Percentiles rank a stretch among this genome's conserved stretches.
Conservation (phyloP, 2,888 invertebrate species). For the Argyresthia goedartella region DNA sequence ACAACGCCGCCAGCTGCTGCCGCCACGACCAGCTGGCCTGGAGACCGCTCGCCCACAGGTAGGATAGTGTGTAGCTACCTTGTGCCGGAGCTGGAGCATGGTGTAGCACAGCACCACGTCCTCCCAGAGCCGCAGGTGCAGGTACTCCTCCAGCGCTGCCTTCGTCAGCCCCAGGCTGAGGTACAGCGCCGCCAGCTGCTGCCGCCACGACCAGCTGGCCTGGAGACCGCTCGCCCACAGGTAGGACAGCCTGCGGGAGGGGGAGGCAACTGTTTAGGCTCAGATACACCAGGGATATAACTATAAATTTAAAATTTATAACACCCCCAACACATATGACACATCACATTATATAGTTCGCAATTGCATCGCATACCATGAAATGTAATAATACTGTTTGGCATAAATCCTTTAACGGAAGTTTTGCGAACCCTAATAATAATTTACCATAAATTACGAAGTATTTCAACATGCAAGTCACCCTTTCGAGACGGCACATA, state of each 20-base stretch:
- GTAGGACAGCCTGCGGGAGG: conserved; percentile 59
- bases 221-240: conserved; percentile 80
- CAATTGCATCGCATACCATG: too few relatives aligned
- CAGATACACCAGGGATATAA: neutral
- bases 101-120: conserved; percentile 94
- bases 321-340: too few relatives aligned
- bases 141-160: conserved; percentile 84
- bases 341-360: too few relatives aligned
- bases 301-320: too few relatives aligned
- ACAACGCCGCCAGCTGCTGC: conserved; percentile 81
- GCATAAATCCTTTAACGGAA: too few relatives aligned
- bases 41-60: conserved; percentile 79
- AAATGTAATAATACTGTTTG: too few relatives aligned
- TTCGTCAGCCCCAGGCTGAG: conserved; percentile 86
- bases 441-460: too few relatives aligned
- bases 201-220: conserved; percentile 83
- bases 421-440: too few relatives aligned
- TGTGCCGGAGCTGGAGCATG: conserved; percentile 84
- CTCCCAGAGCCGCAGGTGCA: conserved; percentile 88
- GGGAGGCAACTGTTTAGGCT: neutral
- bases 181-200: conserved; percentile 83
- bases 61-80: conserved; percentile 70
- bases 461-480: too few relatives aligned
- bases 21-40: conserved; percentile 84
- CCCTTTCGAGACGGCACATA: too few relatives aligned